These are phyloP conservation scores for Varroa destructor DNA, from an alignment of 1,140 invertebrate genomes.

Conservation along the genomic window DNA sequence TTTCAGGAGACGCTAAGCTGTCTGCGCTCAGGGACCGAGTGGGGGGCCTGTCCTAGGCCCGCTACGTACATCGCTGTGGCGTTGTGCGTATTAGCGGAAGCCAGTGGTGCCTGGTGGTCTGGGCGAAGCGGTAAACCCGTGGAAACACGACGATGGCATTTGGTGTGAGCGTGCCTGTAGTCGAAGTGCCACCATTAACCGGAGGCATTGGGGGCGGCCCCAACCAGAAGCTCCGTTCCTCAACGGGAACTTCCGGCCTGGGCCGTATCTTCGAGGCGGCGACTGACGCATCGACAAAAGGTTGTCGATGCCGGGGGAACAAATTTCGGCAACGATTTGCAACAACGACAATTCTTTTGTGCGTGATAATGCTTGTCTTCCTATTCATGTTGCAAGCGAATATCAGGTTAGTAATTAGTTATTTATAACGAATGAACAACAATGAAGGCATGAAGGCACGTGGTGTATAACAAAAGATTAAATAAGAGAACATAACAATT, in stretches of 20 bases:
- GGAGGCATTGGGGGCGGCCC: background rate
- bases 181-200: conserved; percentile 5
- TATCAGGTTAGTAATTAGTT: background rate
- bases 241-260: background rate
- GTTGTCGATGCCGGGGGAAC: background rate
- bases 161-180: background rate
- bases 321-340: conserved; percentile 21
- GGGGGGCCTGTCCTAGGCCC: no score
- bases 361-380: conserved; percentile 24
- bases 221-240: background rate
- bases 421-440: no score
- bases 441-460: no score
- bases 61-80: no score
- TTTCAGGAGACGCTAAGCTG: no score
- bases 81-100: no score
- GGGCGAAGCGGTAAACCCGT: no score
- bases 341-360: conserved; percentile 11
- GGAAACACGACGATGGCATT: background rate
- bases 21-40: no score
- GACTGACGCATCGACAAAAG: conserved; percentile 10
- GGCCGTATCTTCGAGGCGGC: conserved; percentile 27
- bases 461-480: no score
- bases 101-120: no score
- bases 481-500: no score
- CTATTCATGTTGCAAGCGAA: conserved; percentile 21